phyloP scores from a whole-genome alignment of 2,888 invertebrate genomes.

The Epicampocera succincta region DNA sequence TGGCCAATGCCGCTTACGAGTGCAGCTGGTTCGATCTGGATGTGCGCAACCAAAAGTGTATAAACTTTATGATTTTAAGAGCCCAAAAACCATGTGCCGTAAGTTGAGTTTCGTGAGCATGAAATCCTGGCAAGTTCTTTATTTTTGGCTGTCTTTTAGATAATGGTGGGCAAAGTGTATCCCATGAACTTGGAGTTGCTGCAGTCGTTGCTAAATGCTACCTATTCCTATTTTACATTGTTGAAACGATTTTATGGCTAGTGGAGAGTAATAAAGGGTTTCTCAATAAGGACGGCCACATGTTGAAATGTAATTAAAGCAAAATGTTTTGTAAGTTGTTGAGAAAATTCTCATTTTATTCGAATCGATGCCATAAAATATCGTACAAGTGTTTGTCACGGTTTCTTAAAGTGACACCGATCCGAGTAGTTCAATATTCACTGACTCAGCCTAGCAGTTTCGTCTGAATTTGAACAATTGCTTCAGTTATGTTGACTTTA shows the following conservation, averaged over 20 bases:
- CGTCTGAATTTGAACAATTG: no score
- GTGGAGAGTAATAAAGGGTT: no score
- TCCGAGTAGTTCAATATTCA: no score
- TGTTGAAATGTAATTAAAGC: no score
- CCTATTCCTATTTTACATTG: conserved; percentile 77
- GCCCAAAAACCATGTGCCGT: conserved; percentile 76
- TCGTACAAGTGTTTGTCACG: no score
- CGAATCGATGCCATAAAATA: no score
- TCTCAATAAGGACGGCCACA: no score
- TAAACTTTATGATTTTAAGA: conserved; percentile 75
- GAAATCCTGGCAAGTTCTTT: background rate
- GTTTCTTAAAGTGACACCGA: no score
- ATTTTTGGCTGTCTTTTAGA: conserved; percentile 68
- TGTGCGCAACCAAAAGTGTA: conserved; percentile 73
- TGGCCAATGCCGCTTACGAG: conserved; percentile 76
- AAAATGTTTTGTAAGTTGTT: no score
- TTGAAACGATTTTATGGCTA: conserved; percentile 76
- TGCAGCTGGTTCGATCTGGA: conserved; percentile 76
- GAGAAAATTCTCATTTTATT: no score
- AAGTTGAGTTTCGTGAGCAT: background rate
- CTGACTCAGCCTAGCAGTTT: no score
- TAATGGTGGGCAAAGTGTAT: conserved; percentile 76
- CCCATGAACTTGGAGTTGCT: conserved; percentile 77
- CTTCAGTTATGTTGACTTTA: no score
- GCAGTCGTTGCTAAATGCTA: conserved; percentile 76